These are phyloP conservation scores for Anthoscopus minutus DNA, from an alignment of 2,113 vertebrate genomes.

Conservation along the genomic window DNA sequence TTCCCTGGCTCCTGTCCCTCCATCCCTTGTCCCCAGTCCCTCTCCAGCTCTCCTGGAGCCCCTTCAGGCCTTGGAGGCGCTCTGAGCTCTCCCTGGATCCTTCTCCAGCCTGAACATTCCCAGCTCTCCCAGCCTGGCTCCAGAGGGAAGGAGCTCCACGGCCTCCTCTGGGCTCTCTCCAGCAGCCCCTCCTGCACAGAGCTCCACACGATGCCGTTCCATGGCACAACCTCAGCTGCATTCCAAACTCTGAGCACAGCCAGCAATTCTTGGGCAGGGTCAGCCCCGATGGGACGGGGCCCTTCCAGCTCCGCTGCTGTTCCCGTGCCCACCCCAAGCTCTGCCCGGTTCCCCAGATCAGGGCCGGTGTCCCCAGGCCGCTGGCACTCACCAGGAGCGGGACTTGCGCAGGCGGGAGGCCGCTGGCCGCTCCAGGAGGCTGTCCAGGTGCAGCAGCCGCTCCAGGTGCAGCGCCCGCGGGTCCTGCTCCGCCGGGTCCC, in stretches of 20 bases:
- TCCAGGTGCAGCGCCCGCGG: conserved; percentile 73
- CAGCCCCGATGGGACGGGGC: fast-evolving
- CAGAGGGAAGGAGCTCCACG: background rate
- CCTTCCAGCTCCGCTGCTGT: fast-evolving
- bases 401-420: conserved; percentile 84
- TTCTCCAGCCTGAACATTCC: background rate
- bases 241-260: no score
- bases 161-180: background rate
- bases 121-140: background rate
- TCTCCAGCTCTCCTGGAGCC: background rate
- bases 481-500: conserved; percentile 71
- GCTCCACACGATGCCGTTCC: fast-evolving
- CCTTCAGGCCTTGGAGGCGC: background rate
- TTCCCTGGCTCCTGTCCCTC: background rate
- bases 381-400: conserved; percentile 83
- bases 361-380: fast-evolving
- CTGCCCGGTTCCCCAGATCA: fast-evolving
- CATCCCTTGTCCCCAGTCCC: background rate
- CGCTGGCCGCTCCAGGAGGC: conserved; percentile 75
- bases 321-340: fast-evolving
- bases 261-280: background rate
- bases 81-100: background rate
- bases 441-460: conserved; percentile 79
- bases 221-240: background rate
- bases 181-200: background rate